Evolutionary conservation across 2,113 vertebrate genomes (phyloP).

Genomic region (Epinephelus moara): DNA sequence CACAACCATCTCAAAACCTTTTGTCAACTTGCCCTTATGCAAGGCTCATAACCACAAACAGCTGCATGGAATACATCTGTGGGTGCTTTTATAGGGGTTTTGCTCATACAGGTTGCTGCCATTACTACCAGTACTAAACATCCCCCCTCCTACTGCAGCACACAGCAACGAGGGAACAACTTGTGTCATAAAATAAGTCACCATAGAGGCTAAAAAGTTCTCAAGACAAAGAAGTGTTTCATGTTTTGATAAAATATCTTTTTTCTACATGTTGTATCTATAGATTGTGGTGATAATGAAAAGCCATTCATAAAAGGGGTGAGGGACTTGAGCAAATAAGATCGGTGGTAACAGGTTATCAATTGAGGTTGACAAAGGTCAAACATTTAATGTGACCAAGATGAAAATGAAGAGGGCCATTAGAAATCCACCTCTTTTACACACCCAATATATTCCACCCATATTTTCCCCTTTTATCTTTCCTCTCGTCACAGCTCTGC

Average conservation of each 20-base stretch:
- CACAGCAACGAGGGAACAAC: neutral
- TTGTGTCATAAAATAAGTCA: neutral
- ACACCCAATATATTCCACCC: conserved; percentile 15
- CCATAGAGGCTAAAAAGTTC: neutral
- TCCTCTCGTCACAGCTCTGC: conserved; percentile 26
- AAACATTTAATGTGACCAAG: conserved; percentile 17
- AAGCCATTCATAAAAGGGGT: neutral
- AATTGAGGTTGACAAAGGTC: conserved; percentile 48
- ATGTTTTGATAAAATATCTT: neutral
- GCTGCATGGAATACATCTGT: conserved; percentile 16
- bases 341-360: conserved; percentile 2
- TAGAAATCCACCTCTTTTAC: conserved; percentile 6
- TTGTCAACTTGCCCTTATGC: conserved; percentile 50
- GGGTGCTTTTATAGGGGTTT: neutral
- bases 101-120: neutral
- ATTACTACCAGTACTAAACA: neutral
- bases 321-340: neutral
- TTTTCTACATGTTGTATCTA: neutral
- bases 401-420: conserved; percentile 21
- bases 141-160: too few species aligned
- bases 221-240: neutral
- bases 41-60: conserved; percentile 30
- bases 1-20: conserved; percentile 20
- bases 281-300: conserved; percentile 1
- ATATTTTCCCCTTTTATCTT: conserved; percentile 16